Percentiles rank a stretch among this genome's conserved stretches.
These are phyloP conservation scores for Phortica variegata DNA, from an alignment of 1,140 invertebrate genomes.

Conservation along the genomic window DNA sequence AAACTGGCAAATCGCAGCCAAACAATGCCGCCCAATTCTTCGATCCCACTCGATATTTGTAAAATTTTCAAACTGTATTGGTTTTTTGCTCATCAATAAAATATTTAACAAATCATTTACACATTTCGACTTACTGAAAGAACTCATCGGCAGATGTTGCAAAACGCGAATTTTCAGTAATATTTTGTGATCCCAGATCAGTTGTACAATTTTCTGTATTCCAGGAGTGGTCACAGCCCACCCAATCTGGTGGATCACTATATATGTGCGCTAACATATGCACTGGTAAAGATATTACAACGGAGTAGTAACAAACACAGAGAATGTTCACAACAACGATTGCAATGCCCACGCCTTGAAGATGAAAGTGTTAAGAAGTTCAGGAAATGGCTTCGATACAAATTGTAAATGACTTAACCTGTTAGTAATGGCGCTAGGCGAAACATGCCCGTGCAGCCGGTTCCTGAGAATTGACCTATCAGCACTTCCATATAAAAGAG, in stretches of 20 bases:
- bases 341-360: constrained; percentile 79
- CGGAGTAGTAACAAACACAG: constrained; percentile 90
- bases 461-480: constrained; percentile 81
- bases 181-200: constrained; percentile 7
- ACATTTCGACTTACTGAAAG: constrained; percentile 70
- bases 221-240: constrained; percentile 82
- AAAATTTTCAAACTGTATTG: constrained; percentile 68
- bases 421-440: constrained; percentile 80
- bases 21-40: constrained; percentile 69
- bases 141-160: constrained; percentile 79
- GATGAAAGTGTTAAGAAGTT: background rate
- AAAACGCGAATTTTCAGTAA: constrained; percentile 30
- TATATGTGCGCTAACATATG: constrained; percentile 79
- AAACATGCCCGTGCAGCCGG: constrained; percentile 78
- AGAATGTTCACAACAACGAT: constrained; percentile 85
- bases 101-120: background rate
- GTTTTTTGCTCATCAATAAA: background rate
- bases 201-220: constrained; percentile 74
- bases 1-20: constrained; percentile 73
- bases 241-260: constrained; percentile 77
- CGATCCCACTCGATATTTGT: constrained; percentile 66
- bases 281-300: constrained; percentile 88
- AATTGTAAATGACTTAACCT: constrained; percentile 62
- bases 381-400: background rate
- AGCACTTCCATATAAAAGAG: constrained; percentile 88